Conservation (phyloP, 2,888 invertebrate genomes). For the Didymodactylos carnosus region DNA sequence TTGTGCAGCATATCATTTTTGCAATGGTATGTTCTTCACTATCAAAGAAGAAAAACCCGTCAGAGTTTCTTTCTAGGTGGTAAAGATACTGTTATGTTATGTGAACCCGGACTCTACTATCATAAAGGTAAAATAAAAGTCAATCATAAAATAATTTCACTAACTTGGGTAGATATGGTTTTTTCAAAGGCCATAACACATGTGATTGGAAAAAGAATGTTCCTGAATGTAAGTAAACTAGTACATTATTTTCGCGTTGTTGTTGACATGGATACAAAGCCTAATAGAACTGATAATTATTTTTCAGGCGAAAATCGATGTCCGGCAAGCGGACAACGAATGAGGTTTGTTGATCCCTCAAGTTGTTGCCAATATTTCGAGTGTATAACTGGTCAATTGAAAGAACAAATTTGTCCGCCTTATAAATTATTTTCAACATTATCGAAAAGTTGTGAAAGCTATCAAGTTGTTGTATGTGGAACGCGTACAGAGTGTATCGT, state of each 20-base stretch:
- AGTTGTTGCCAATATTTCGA: conserved; percentile 13
- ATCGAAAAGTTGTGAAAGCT: conserved; percentile 10
- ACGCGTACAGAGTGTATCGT: conserved; percentile 10
- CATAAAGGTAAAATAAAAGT: neutral
- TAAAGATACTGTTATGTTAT: neutral
- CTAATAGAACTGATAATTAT: too few species aligned
- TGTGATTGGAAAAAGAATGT: neutral
- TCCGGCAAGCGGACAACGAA: conserved; percentile 7
- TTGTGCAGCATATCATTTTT: conserved; percentile 13
- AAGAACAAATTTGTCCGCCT: conserved; percentile 9
- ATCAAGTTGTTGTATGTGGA: conserved; percentile 12
- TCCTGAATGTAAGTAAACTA: neutral
- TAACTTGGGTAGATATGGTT: too few species aligned
- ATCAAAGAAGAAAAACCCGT: neutral
- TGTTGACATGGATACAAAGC: too few species aligned
- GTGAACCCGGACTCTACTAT: conserved; percentile 11
- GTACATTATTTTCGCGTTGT: neutral
- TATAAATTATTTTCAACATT: conserved; percentile 5
- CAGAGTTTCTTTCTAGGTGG: conserved; percentile 1
- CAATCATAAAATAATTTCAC: too few species aligned
- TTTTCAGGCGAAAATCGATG: conserved; percentile 3
- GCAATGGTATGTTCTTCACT: conserved; percentile 1
- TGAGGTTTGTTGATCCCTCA: conserved; percentile 3
- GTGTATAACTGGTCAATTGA: conserved; percentile 12
- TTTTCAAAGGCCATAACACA: too few species aligned